Percentiles rank a stretch among this genome's conserved stretches.
Conservation (phyloP, 2,113 vertebrate genomes). For the Plecturocebus donacophilus region DNA sequence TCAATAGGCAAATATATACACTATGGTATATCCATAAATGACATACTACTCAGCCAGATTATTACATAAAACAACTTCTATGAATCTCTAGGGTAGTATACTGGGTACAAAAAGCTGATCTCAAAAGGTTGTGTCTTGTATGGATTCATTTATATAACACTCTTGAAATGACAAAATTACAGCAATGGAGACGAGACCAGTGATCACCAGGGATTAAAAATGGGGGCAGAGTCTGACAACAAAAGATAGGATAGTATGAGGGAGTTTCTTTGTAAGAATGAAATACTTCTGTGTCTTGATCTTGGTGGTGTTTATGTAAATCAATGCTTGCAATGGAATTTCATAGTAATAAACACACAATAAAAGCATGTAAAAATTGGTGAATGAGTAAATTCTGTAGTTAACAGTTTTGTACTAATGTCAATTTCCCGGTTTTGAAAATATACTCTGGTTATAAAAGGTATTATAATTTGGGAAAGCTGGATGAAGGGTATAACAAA, state of each 20-base stretch:
- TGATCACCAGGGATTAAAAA: not conserved
- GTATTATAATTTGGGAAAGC: not conserved
- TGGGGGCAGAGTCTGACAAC: not conserved
- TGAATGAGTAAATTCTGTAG: not conserved
- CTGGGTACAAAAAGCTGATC: not conserved
- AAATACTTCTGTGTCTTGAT: not conserved
- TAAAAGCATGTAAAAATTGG: not conserved
- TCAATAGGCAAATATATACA: not conserved
- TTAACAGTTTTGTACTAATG: not conserved
- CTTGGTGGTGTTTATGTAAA: not conserved
- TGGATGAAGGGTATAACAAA: not conserved
- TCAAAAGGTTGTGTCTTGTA: not conserved
- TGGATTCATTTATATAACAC: not conserved
- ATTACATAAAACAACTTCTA: not conserved
- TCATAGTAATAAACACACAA: not conserved
- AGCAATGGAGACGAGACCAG: not conserved
- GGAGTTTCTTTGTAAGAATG: not conserved
- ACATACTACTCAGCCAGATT: not conserved
- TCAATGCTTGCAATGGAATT: not conserved
- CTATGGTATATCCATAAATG: not conserved
- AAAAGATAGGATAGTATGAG: not conserved
- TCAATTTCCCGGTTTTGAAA: not conserved
- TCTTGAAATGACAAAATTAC: not conserved
- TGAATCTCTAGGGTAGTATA: not conserved
- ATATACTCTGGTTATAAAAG: not conserved